Base-by-base conservation (phyloP, 2,797 vertebrate species). In the Trematomus bernacchii region DNA sequence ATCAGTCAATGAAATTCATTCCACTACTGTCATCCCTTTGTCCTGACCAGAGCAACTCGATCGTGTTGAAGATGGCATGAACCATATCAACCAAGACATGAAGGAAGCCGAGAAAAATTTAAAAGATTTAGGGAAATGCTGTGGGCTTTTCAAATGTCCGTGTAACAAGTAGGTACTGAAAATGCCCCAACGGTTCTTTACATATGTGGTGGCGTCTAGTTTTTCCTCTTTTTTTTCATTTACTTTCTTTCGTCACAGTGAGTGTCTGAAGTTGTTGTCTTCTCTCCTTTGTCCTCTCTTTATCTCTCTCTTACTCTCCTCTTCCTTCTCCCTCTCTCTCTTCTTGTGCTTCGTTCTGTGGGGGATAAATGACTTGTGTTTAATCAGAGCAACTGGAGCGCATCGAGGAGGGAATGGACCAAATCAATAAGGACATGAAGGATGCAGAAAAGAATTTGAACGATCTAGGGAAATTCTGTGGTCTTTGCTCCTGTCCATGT, bases 361-460 rank as follows among this genome's bases (percentile, higher is more conserved):
- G 97, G 94, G 97, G 97, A 98, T 98, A 97, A 97, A 98, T 97
- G 96, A 97, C 97, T 99, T 98, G 96, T 98, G 96, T 98, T 99
- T 98, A 98, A 99, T 99, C 98, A 99, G 98, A 99, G 96, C 98
- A 99, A 99, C 97, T 99, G 98, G 98, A 99, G 95, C 97, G 98
- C 97, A 99, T 99, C 97, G 98, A 99, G 96, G 98, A 99, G 96
- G 98, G 98, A 97, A 99, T 99, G 98, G 98, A 99, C 96, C 98
- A 99, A 97, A 99, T 99, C 98, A 99, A 99, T 99, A 99, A 99
- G 97, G 98, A 99, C 97, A 99, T 99, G 98, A 99, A 99, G 97
- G 98, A 99, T 97, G 98, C 98, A 98, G 98, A 99, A 99, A 99
- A 99, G 97, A 99, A 99, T 99, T 98, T 99, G 97, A 99, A 98